These are phyloP conservation scores for Cheirogaleus medius DNA, from an alignment of 2,113 vertebrate genomes.

Conservation along the genomic window DNA sequence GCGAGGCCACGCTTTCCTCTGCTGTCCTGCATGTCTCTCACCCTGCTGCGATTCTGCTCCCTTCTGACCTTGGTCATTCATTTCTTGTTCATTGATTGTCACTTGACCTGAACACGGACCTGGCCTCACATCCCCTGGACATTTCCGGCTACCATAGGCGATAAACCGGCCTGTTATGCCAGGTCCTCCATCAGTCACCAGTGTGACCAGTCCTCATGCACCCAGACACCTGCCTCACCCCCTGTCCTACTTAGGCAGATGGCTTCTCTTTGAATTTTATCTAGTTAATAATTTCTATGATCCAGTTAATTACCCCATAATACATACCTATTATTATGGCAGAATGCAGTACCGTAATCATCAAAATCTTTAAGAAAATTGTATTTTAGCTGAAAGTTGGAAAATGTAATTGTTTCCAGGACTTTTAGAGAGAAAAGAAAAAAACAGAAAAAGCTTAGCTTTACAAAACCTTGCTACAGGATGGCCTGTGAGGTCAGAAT, in stretches of 20 bases:
- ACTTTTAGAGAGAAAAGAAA: not conserved
- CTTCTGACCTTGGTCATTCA: not conserved
- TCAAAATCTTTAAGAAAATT: not conserved
- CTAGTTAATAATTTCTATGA: not conserved
- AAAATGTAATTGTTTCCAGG: not conserved
- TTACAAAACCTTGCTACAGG: not conserved
- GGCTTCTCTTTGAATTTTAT: not conserved
- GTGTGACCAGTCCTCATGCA: fast-evolving
- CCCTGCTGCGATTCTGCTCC: not conserved
- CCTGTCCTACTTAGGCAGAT: not conserved
- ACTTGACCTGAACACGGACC: not conserved
- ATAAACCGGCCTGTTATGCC: not conserved
- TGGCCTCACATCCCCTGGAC: not conserved
- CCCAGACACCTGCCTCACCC: not conserved
- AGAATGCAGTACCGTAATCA: not conserved
- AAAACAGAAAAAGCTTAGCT: not conserved
- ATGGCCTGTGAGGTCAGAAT: not conserved
- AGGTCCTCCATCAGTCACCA: not conserved
- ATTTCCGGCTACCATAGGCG: not conserved
- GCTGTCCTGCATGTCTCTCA: not conserved
- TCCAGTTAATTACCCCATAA: not conserved
- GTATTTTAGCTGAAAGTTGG: not conserved
- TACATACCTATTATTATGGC: not conserved
- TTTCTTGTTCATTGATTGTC: not conserved
- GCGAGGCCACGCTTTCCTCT: not conserved